These are phyloP conservation scores for Ahaetulla prasina DNA, from an alignment of 2,113 vertebrate species.

Conservation along the genomic window DNA sequence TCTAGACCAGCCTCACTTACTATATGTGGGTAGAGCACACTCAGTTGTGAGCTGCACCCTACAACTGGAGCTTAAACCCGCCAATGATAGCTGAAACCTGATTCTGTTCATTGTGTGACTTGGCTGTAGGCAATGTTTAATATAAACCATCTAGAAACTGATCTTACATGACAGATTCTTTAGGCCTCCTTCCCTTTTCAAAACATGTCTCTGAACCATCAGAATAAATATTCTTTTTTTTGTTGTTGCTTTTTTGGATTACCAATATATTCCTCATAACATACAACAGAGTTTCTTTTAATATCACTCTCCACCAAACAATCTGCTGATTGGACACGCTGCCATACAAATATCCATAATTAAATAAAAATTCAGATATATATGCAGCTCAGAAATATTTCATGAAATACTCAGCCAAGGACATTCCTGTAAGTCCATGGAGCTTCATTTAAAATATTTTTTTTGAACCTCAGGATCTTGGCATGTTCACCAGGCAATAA, in stretches of 20 bases:
- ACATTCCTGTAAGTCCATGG: constrained; percentile 67
- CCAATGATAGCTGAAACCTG: background rate
- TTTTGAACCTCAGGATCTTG: constrained; percentile 66
- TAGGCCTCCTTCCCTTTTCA: background rate
- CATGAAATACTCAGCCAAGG: constrained; percentile 59
- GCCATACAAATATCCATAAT: constrained; percentile 63
- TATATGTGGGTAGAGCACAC: background rate
- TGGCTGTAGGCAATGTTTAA: background rate
- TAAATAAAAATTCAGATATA: constrained; percentile 70
- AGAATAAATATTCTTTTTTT: background rate
- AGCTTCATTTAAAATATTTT: constrained; percentile 62
- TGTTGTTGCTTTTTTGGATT: background rate
- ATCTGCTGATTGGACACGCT: constrained; percentile 42
- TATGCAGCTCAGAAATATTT: constrained; percentile 61
- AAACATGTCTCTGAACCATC: background rate
- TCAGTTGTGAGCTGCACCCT: background rate
- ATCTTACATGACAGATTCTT: background rate
- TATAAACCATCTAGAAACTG: background rate
- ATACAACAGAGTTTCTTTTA: constrained; percentile 16
- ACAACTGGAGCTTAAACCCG: background rate
- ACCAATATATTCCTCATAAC: constrained; percentile 12
- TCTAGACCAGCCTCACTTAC: background rate
- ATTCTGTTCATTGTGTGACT: background rate
- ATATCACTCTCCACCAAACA: constrained; percentile 40
- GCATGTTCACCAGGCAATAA: constrained; percentile 63